These are phyloP conservation scores for Ascidia mentula DNA, from an alignment of 23 tunicate species.

Conservation along the genomic window DNA sequence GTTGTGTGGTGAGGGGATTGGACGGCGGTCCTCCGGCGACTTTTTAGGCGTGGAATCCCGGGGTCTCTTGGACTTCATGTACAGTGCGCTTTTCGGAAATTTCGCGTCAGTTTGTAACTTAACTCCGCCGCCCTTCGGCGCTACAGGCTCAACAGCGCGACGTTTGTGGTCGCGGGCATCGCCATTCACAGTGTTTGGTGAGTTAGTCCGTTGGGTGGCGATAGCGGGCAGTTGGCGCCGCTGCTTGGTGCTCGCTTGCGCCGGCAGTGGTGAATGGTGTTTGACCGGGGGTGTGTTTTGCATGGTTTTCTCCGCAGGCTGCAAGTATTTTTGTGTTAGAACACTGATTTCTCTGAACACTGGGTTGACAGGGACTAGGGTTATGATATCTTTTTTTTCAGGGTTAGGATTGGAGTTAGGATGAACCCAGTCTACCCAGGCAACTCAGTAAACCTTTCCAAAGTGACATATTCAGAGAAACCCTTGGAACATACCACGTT, in stretches of 20 bases:
- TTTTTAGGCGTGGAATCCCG: neutral
- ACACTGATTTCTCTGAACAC: no score
- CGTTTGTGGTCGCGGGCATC: neutral
- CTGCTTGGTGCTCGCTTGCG: neutral
- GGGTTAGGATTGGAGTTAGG: no score
- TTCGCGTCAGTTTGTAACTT: neutral
- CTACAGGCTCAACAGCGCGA: neutral
- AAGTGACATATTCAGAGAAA: no score
- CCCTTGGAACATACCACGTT: no score
- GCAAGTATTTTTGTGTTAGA: no score
- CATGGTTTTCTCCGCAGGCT: neutral
- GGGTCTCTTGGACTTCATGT: neutral
- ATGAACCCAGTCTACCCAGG: no score
- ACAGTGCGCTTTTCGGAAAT: neutral
- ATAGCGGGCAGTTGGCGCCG: neutral
- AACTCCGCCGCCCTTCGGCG: neutral
- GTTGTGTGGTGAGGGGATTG: neutral
- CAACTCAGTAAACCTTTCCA: no score
- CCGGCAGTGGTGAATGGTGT: neutral
- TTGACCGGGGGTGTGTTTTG: neutral
- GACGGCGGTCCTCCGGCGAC: neutral
- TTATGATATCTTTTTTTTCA: no score
- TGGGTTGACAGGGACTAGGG: no score
- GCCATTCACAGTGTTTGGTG: constrained; percentile 8
- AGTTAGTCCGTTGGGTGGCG: neutral